Conservation (phyloP, 2,888 invertebrate species). For the Apamea epomidion region DNA sequence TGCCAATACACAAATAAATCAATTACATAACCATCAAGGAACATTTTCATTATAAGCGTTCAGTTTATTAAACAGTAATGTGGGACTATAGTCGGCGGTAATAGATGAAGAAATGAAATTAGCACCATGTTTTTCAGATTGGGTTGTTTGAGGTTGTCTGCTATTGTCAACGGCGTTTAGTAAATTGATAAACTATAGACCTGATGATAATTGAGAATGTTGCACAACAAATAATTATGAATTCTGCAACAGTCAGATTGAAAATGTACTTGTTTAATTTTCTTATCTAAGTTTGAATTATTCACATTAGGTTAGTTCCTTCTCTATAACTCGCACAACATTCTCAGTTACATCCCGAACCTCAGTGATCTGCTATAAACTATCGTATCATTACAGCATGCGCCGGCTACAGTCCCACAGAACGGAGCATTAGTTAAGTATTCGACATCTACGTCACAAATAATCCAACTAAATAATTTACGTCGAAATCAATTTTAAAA, state of each 20-base stretch:
- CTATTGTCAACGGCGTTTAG: slow-evolving; percentile 20
- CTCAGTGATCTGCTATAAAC: slow-evolving; percentile 55
- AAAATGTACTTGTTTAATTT: neutral
- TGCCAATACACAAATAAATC: slow-evolving; percentile 59
- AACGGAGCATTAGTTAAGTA: slow-evolving; percentile 58
- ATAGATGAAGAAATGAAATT: slow-evolving; percentile 67
- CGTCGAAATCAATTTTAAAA: slow-evolving; percentile 59
- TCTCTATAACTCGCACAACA: slow-evolving; percentile 10
- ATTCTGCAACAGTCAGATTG: neutral
- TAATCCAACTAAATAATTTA: slow-evolving; percentile 66
- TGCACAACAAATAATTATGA: slow-evolving; percentile 13
- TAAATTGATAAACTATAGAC: slow-evolving; percentile 36
- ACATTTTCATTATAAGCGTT: slow-evolving; percentile 69
- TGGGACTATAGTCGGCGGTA: slow-evolving; percentile 52
- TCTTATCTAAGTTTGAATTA: neutral
- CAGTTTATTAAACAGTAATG: slow-evolving; percentile 55
- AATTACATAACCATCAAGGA: slow-evolving; percentile 67
- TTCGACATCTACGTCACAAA: slow-evolving; percentile 57
- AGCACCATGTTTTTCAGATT: slow-evolving; percentile 69
- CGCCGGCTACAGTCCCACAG: slow-evolving; percentile 58
- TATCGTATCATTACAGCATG: slow-evolving; percentile 61
- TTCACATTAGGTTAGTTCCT: neutral
- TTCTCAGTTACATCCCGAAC: slow-evolving; percentile 46
- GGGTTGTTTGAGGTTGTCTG: slow-evolving; percentile 44
- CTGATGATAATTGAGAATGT: slow-evolving; percentile 24